These are phyloP conservation scores for Arrhamphus sclerolepis DNA, from an alignment of 2,797 vertebrate genomes.

Conservation along the genomic window DNA sequence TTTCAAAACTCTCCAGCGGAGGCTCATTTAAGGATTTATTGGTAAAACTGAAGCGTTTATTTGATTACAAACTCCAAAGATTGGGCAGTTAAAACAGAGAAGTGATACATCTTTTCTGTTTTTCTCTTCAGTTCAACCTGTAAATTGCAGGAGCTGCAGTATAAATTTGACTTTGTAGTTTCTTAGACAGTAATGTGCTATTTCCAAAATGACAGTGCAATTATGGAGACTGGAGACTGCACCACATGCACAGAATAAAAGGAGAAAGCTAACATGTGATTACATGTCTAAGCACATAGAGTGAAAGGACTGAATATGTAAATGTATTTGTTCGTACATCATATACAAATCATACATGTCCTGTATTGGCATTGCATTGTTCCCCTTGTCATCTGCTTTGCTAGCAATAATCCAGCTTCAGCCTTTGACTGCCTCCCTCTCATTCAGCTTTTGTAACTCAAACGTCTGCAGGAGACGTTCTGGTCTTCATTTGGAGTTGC, in stretches of 20 bases:
- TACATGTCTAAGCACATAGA: conserved; percentile 64
- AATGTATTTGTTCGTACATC: conserved; percentile 19
- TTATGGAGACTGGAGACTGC: conserved; percentile 73
- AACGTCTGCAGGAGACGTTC: conserved; percentile 44
- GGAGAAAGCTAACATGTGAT: conserved; percentile 75
- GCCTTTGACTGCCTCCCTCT: neutral
- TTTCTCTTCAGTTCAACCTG: conserved; percentile 3
- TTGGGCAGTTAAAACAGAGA: conserved; percentile 1
- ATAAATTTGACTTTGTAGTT: conserved; percentile 60
- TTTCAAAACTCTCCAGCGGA: conserved; percentile 30
- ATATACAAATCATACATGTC: conserved; percentile 20
- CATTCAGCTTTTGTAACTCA: conserved; percentile 23
- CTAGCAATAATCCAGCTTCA: conserved; percentile 9
- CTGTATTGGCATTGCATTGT: conserved; percentile 2
- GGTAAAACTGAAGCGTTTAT: conserved; percentile 16
- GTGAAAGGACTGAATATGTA: conserved; percentile 38
- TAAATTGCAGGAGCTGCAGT: conserved; percentile 34
- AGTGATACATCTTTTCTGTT: neutral
- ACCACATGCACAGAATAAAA: conserved; percentile 62
- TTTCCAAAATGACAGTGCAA: conserved; percentile 79
- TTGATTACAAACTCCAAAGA: conserved; percentile 30
- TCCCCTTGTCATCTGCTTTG: conserved; percentile 12
- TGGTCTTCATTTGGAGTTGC: conserved; percentile 54
- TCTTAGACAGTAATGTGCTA: conserved; percentile 73
- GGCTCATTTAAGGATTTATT: conserved; percentile 19